These are phyloP conservation scores for Morpho deidamia DNA, from an alignment of 2,888 invertebrate genomes.

Conservation along the genomic window DNA sequence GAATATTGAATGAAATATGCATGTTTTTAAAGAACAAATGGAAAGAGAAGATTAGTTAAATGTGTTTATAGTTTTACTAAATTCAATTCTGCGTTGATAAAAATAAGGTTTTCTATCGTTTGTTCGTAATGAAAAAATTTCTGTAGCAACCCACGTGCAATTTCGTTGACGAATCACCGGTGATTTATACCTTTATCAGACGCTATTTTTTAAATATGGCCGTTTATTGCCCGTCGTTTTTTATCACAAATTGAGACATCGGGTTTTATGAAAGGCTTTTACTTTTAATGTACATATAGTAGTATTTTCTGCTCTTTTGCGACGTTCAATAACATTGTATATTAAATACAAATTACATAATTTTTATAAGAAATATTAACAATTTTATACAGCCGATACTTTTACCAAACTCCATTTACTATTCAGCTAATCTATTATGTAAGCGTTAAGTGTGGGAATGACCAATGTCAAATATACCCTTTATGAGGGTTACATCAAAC, in stretches of 20 bases:
- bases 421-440: no score
- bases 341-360: no score
- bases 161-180: conserved; percentile 4
- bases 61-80: neutral
- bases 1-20: no score
- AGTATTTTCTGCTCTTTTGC: no score
- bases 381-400: no score
- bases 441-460: no score
- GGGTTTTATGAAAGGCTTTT: neutral
- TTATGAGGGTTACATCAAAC: conserved; percentile 8
- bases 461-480: neutral
- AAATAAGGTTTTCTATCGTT: neutral
- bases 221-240: neutral
- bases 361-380: no score
- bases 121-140: neutral
- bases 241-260: neutral
- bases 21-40: neutral
- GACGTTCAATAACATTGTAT: no score
- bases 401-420: no score
- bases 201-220: neutral
- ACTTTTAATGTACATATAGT: neutral
- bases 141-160: neutral
- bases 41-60: neutral
- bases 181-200: conserved; percentile 4
- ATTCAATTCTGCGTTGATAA: neutral